phyloP scores from a whole-genome alignment of 92 coral and sea anemone species.

The Porites lobata region DNA sequence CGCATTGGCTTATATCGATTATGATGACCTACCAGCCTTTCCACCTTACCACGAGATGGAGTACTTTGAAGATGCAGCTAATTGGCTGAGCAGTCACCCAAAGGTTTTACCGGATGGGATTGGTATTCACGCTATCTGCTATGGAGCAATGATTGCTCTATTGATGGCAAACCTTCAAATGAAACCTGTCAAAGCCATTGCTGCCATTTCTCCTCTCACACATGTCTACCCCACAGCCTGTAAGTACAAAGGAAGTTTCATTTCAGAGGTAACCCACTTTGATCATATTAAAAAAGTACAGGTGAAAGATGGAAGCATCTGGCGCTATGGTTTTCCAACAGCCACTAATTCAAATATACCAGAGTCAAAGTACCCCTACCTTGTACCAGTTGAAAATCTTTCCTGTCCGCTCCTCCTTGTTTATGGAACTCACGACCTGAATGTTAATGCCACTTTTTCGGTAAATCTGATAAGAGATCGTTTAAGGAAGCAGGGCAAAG shows the following conservation, averaged over 20 bases:
- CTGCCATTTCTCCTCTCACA: slow-evolving; percentile 34
- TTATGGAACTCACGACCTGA: background rate
- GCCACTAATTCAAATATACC: background rate
- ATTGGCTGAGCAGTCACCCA: slow-evolving; percentile 74
- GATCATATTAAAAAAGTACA: background rate
- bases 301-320: slow-evolving; percentile 18
- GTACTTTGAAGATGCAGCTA: slow-evolving; percentile 72
- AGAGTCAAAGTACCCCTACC: background rate
- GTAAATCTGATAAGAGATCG: background rate
- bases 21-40: slow-evolving; percentile 61
- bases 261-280: background rate
- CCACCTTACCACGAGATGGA: slow-evolving; percentile 53
- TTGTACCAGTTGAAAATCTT: background rate
- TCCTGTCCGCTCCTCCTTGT: background rate
- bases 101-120: slow-evolving; percentile 55
- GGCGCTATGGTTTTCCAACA: background rate
- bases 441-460: background rate
- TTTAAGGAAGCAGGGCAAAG: slow-evolving; percentile 41
- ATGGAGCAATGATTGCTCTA: slow-evolving; percentile 57
- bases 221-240: background rate
- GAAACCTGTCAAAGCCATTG: slow-evolving; percentile 44
- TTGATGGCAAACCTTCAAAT: slow-evolving; percentile 53
- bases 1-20: slow-evolving; percentile 66
- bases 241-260: slow-evolving; percentile 23
- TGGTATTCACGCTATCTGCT: slow-evolving; percentile 60